phyloP scores from a whole-genome alignment of 2,113 vertebrate species.

The Macaca nemestrina region DNA sequence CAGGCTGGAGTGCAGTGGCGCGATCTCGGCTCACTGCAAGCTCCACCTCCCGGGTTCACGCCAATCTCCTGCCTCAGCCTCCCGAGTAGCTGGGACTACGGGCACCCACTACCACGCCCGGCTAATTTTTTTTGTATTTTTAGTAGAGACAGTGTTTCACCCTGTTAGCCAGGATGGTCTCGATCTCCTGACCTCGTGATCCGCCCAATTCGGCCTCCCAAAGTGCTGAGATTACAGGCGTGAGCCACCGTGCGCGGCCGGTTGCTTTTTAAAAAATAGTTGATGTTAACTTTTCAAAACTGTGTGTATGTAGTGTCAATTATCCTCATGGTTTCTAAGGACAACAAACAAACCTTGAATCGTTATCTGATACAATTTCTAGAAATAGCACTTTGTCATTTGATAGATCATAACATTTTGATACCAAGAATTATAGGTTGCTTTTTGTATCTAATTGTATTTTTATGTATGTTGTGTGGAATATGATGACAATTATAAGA shows the following conservation, averaged over 20 bases:
- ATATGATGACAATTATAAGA: not conserved
- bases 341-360: not conserved
- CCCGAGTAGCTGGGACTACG: no score
- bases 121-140: no score
- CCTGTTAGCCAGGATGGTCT: no score
- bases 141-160: no score
- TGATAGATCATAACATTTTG: not conserved
- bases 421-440: not conserved
- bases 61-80: no score
- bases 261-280: not conserved
- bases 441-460: not conserved
- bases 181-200: no score
- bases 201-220: no score
- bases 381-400: not conserved
- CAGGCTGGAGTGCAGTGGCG: no score
- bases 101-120: fast-evolving
- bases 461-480: not conserved
- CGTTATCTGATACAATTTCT: not conserved
- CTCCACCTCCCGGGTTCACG: no score
- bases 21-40: no score
- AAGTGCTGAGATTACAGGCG: no score
- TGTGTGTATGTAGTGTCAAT: not conserved
- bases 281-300: not conserved
- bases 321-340: not conserved
- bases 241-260: fast-evolving